A percentile compares a stretch with the other conserved stretches of the same genome.
Conservation (phyloP, 2,888 invertebrate species). For the Alcis repandata region DNA sequence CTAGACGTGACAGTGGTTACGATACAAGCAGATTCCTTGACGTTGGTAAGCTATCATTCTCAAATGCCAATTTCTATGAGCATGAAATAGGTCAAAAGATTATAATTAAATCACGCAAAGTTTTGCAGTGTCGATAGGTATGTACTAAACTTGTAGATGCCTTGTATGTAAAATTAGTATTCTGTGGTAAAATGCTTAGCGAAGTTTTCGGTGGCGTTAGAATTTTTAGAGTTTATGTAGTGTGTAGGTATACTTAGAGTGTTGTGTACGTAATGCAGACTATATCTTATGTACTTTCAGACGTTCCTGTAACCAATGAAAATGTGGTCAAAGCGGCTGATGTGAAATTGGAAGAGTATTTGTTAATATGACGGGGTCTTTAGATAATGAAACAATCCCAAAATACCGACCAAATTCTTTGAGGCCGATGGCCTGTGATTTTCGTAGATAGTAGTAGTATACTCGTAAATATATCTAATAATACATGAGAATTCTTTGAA, state of each 20-base stretch:
- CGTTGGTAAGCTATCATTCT: slow-evolving; percentile 52
- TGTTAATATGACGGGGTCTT: slow-evolving; percentile 48
- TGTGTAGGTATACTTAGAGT: neutral
- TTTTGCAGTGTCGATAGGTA: neutral
- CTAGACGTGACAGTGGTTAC: slow-evolving; percentile 57
- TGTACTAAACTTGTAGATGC: no score
- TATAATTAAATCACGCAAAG: slow-evolving; percentile 6
- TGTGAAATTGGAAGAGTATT: slow-evolving; percentile 60
- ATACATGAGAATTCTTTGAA: no score
- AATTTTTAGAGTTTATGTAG: slow-evolving; percentile 27
- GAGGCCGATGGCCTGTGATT: slow-evolving; percentile 8
- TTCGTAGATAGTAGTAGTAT: neutral
- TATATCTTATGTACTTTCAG: slow-evolving; percentile 48
- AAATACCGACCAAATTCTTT: slow-evolving; percentile 13
- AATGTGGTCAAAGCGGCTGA: slow-evolving; percentile 56
- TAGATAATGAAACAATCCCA: slow-evolving; percentile 8
- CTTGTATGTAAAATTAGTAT: no score
- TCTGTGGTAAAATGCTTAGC: neutral
- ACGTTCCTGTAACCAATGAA: slow-evolving; percentile 62
- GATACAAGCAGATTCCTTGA: slow-evolving; percentile 48
- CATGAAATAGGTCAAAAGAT: slow-evolving; percentile 14
- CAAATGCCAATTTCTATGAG: neutral
- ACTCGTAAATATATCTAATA: no score
- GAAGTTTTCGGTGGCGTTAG: slow-evolving; percentile 5
- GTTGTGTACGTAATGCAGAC: neutral